These are phyloP conservation scores for Hippocampus kuda DNA, from an alignment of 2,797 vertebrate species.

Conservation along the genomic window DNA sequence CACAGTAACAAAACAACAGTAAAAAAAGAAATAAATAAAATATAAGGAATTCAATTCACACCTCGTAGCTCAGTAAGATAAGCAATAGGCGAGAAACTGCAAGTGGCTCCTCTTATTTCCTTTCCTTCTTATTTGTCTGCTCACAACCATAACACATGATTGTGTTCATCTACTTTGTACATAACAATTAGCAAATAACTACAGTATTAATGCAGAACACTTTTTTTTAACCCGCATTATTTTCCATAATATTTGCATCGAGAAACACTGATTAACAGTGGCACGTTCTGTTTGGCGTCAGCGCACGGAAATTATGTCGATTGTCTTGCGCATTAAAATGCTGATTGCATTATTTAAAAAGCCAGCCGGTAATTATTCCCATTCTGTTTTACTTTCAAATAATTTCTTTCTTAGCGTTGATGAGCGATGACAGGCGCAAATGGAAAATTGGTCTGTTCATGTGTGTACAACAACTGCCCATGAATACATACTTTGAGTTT, in stretches of 20 bases:
- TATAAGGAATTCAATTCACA: background rate
- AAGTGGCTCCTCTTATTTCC: background rate
- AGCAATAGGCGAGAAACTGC: too few relatives aligned
- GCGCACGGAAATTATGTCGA: background rate
- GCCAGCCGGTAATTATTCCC: constrained; percentile 2
- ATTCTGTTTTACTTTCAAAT: background rate
- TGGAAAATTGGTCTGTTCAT: background rate
- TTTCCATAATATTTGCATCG: background rate
- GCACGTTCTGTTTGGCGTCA: background rate
- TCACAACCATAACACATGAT: background rate
- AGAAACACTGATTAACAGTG: constrained; percentile 2
- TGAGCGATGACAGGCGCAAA: background rate
- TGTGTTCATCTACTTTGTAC: background rate
- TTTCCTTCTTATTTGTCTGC: background rate
- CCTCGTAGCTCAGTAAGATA: too few relatives aligned
- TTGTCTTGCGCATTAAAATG: constrained; percentile 6
- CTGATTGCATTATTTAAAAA: constrained; percentile 7
- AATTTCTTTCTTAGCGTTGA: background rate
- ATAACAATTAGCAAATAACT: constrained; percentile 5
- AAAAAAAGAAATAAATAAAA: background rate
- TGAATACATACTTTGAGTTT: background rate
- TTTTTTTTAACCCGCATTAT: background rate
- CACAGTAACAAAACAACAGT: too few relatives aligned
- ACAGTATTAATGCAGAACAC: background rate
- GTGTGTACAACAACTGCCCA: background rate